A percentile compares a stretch with the other conserved stretches of the same genome.
Conservation (phyloP, 2,113 vertebrate genomes). For the Elanus axillaris region DNA sequence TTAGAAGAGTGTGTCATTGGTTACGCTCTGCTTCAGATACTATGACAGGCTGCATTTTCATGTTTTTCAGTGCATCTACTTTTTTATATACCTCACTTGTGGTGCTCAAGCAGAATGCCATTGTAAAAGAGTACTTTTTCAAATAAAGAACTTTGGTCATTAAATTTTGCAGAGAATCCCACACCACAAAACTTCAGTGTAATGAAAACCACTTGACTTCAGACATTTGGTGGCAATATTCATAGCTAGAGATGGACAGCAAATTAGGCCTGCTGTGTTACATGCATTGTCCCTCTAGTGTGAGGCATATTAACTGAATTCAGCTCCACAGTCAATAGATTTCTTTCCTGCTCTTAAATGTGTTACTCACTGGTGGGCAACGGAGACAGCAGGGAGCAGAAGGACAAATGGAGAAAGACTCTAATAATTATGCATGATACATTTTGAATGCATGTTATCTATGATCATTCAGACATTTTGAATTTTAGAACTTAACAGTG, state of each 20-base stretch:
- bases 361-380: neutral
- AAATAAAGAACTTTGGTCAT: neutral
- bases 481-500: neutral
- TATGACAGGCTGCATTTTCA: neutral
- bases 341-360: neutral
- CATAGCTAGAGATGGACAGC: neutral
- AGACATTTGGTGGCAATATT: neutral
- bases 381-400: neutral
- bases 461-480: neutral
- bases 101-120: neutral
- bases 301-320: constrained; percentile 21
- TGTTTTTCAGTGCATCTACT: neutral
- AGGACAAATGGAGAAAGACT: neutral
- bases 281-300: neutral
- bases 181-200: neutral
- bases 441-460: neutral
- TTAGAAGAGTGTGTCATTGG: neutral
- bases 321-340: neutral
- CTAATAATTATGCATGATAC: neutral
- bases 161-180: neutral
- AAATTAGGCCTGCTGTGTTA: constrained; percentile 24
- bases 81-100: neutral
- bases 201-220: neutral
- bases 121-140: neutral
- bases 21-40: neutral